Evolutionary conservation across 2,888 invertebrate species (phyloP).

Genomic region (Lasioglossum villosulum): DNA sequence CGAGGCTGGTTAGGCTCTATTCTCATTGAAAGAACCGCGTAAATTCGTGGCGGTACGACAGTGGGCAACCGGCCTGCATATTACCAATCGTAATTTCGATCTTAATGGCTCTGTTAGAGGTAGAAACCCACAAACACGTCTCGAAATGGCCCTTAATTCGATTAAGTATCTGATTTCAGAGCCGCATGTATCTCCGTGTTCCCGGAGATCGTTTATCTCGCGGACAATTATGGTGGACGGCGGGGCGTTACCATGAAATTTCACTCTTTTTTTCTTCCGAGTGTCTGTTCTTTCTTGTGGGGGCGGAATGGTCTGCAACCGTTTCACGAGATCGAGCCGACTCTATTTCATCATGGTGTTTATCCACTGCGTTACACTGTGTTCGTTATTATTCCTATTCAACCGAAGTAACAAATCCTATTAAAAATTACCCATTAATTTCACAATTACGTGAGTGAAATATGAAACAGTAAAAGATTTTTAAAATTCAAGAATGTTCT

Average conservation of each 20-base stretch:
- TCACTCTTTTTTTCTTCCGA: not conserved
- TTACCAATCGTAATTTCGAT: conserved; percentile 45
- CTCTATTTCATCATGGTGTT: not conserved
- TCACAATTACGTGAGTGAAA: not conserved
- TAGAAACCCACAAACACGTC: conserved; percentile 27
- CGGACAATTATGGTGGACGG: not conserved
- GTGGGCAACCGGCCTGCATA: not conserved
- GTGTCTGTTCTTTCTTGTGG: not conserved
- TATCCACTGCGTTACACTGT: not conserved
- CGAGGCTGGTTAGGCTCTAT: conserved; percentile 18
- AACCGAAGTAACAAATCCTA: not conserved
- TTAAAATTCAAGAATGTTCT: too few species aligned
- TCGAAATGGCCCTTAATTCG: conserved; percentile 39
- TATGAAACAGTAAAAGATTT: too few species aligned
- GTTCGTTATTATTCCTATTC: not conserved
- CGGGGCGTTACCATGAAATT: conserved; percentile 2
- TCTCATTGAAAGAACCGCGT: conserved; percentile 46
- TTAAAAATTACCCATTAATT: not conserved
- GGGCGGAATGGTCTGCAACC: not conserved
- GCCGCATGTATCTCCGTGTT: not conserved
- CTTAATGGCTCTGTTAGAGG: conserved; percentile 47
- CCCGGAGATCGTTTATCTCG: conserved; percentile 7
- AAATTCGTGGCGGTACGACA: conserved; percentile 26
- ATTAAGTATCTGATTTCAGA: conserved; percentile 35
- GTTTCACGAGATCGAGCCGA: not conserved